Base-by-base conservation (phyloP, 2,888 invertebrate genomes). In the Caenorhabditis japonica region DNA sequence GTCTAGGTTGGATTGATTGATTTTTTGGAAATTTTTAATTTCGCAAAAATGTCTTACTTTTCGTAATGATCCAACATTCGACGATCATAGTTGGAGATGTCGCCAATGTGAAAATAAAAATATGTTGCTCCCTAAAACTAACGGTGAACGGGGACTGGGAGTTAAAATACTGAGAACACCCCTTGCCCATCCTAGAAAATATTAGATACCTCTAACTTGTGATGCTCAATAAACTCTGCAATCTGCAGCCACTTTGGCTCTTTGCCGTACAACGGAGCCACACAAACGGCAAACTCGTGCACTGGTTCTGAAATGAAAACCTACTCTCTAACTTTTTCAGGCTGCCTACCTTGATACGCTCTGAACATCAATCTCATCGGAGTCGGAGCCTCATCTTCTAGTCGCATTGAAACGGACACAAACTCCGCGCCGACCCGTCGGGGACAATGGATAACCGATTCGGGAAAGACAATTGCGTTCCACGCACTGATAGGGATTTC, bases 201-300 rank as follows among this genome's bases (percentile, higher is more conserved):
- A n/a, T n/a, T n/a, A n/a, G n/a, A n/a, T n/a, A n/a, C n/a, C n/a
- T 30, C 5, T 4, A 55, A 19, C 27, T 53, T 61, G 17, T 53
- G 46, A 30, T 61, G 61, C 44, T 61, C 61, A 1, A 61, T 44
- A 12, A 38, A 61, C 38, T 61, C 61, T 15, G 34, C 36, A 19
- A 61, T 46, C 27, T 53, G 41, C n/a, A 52, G 34, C 61, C 61
- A 61, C 25, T 61, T 61, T 8, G 44, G 36, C 46, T 61, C 61
- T 19, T 33, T 53, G 12, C 61, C 61, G 17, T 44, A 61, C 27
- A 61, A n/a, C 2, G 61, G 61, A 13, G 52, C 61, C 1, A 61
- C 61, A 53, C 61, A 61, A 8, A 53, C 46, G 0, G 52, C 10
- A 0, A 61, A 19, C n/a, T 52, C 61, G 30, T 61, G 53, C 7